Base-by-base conservation (phyloP, 2,888 invertebrate species). In the Nycteola revayana region DNA sequence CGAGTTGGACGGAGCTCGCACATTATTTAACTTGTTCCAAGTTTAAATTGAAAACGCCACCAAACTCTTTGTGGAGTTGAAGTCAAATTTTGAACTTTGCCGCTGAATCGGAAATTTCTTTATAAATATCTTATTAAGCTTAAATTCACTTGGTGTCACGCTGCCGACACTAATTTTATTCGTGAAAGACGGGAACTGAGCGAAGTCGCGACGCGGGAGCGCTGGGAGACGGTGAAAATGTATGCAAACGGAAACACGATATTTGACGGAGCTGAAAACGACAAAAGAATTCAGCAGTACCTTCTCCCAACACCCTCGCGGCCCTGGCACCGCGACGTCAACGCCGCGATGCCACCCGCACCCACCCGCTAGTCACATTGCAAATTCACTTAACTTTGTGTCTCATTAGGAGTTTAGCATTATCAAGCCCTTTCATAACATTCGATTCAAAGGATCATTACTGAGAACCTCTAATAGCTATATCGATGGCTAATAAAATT, bases 111-210 rank as follows among this genome's bases (percentile, higher is more conserved):
- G 84, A 86, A 85, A 87, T 84, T 81, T 86, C 88, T 86, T 86
- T 86, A 88, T 88, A 88, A 88, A 88, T 88, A 87, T 85, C 81
- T 86, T 87, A 88, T 86, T 84, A 86, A 65, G 87, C 79, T 86
- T 81, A 86, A 87, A 87, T 83, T 87, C 83, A 79, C 85, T 88
- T 81, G 86, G 84, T 87, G 87, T 87, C 87, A 85, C 83, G 82
- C 76, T 82, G 87, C 87, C 79, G 87, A 88, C 87, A 85, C 85
- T 87, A 88, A 88, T 87, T 83, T 87, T 79, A 84, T 87, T 83
- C 79, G 77, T 77, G 77, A 86, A 74, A 81, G 86, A 84, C 85
- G 84, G 75, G 74, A 72, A 67, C 69, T 70, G 76, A 62, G 57
- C 49, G 62, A 60, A 60, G 48, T 55, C 55, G 60, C 47, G 57